These are phyloP conservation scores for Grallaria varia DNA, from an alignment of 2,113 vertebrate species.

Conservation along the genomic window DNA sequence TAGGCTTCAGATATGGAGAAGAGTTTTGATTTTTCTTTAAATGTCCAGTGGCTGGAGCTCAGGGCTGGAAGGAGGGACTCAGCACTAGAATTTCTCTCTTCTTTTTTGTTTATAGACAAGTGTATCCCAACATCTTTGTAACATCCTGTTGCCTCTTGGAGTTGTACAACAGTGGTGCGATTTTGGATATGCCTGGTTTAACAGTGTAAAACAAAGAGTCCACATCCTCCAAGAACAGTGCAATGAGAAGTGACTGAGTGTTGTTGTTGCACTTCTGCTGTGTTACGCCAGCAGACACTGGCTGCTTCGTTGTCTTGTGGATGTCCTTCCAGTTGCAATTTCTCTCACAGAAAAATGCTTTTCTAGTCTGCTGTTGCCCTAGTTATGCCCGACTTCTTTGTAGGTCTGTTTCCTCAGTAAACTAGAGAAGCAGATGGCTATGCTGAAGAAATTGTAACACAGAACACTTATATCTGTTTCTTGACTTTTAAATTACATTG, in stretches of 20 bases:
- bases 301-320: fast-evolving
- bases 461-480: neutral
- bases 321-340: neutral
- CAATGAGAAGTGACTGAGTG: neutral
- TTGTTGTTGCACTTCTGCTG: neutral
- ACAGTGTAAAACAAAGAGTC: neutral
- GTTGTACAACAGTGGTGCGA: neutral
- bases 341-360: neutral
- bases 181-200: neutral
- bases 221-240: fast-evolving
- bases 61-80: neutral
- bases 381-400: neutral
- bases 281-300: neutral
- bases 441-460: neutral
- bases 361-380: neutral
- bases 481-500: neutral
- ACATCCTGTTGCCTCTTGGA: neutral
- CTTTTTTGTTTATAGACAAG: neutral
- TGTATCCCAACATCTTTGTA: neutral
- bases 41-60: neutral
- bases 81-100: neutral
- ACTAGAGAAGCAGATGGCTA: neutral
- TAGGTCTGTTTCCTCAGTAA: neutral
- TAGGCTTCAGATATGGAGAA: neutral
- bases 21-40: neutral